Conservation (phyloP, 2,113 vertebrate genomes). For the Cheilinus undulatus region DNA sequence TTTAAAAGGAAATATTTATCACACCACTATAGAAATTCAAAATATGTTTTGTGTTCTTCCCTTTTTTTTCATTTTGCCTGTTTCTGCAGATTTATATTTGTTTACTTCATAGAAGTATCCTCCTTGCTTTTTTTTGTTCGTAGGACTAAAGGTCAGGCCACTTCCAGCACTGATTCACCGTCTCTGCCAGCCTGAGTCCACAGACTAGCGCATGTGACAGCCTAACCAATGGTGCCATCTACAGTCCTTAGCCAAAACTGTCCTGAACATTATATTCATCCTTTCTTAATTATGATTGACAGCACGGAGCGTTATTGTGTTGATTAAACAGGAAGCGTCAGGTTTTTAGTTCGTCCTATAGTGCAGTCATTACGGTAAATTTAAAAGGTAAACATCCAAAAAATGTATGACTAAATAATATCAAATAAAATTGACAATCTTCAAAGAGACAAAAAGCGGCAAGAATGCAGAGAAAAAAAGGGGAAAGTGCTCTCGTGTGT, state of each 20-base stretch:
- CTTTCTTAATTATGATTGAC: neutral
- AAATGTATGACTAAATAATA: neutral
- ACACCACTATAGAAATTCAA: too few species aligned
- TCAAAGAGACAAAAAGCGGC: neutral
- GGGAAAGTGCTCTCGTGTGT: accelerated
- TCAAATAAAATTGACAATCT: neutral
- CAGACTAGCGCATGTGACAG: neutral
- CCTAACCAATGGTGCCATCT: constrained; percentile 75
- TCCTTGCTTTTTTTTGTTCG: neutral
- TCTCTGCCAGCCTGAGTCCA: neutral
- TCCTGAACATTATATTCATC: neutral
- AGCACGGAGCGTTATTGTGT: neutral
- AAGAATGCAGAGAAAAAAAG: neutral
- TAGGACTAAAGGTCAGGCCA: neutral
- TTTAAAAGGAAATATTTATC: too few species aligned
- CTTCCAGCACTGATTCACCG: neutral
- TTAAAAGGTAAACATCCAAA: neutral
- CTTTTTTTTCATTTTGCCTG: neutral
- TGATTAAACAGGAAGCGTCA: neutral
- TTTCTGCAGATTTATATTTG: too few species aligned
- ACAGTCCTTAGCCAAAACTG: constrained; percentile 53
- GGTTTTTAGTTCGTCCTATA: too few species aligned
- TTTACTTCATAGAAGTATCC: neutral
- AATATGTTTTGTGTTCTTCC: too few species aligned
- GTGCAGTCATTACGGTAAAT: neutral